Evolutionary conservation across 2,888 invertebrate species (phyloP).

Genomic region (Cantharis flavilabris): DNA sequence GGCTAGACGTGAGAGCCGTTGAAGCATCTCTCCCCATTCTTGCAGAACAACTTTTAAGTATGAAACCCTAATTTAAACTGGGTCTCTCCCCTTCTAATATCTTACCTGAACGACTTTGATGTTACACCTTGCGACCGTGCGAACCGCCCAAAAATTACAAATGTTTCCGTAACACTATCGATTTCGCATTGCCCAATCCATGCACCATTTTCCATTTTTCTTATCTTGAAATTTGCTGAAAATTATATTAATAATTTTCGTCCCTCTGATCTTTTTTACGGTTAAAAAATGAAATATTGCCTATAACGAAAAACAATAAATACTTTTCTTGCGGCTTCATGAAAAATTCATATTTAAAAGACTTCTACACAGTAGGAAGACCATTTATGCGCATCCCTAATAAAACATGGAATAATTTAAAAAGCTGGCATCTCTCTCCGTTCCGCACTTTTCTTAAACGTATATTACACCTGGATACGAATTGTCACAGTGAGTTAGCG

Average conservation of each 20-base stretch:
- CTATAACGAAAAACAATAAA: conserved; percentile 2
- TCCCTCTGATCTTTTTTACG: background rate
- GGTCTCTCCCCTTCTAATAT: conserved; percentile 25
- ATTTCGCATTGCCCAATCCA: background rate
- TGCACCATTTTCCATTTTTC: too few species aligned
- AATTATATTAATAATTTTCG: background rate
- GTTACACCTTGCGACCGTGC: conserved; percentile 41
- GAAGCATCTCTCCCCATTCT: conserved; percentile 29
- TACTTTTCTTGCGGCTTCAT: conserved; percentile 5
- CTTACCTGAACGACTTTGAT: conserved; percentile 22
- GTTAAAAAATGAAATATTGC: background rate
- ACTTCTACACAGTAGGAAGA: conserved; percentile 6
- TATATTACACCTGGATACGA: conserved; percentile 12
- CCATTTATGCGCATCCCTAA: conserved; percentile 4
- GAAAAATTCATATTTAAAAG: conserved; percentile 17
- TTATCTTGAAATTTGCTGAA: background rate
- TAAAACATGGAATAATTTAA: conserved; percentile 8
- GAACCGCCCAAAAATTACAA: conserved; percentile 36
- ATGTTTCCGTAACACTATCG: conserved; percentile 18
- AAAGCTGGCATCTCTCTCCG: background rate
- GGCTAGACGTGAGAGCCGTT: conserved; percentile 30
- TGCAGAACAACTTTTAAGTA: conserved; percentile 17
- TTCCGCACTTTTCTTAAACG: background rate
- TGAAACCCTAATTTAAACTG: conserved; percentile 36
- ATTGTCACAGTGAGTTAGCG: conserved; percentile 16